Conservation (phyloP, 2,797 vertebrate species). For the Sebastes cheni region DNA sequence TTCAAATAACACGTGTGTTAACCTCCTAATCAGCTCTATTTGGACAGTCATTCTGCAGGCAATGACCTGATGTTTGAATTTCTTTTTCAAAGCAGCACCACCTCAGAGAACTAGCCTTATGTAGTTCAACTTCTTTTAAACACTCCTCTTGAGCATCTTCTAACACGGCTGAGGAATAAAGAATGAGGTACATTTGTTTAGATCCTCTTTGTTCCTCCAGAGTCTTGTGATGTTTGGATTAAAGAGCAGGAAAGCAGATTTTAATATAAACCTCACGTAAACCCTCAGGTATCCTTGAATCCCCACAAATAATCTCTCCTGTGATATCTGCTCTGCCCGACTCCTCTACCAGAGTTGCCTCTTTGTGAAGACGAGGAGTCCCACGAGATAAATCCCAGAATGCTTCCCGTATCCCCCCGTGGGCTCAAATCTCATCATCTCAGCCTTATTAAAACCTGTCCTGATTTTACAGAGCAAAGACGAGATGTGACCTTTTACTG, state of each 20-base stretch:
- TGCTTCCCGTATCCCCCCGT: neutral
- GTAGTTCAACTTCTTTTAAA: neutral
- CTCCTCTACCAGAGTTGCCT: neutral
- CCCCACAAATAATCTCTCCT: neutral
- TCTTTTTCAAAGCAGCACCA: neutral
- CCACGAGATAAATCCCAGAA: constrained; percentile 26
- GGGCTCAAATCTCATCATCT: constrained; percentile 29
- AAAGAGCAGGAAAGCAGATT: neutral
- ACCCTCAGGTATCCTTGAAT: neutral
- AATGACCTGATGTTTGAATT: neutral
- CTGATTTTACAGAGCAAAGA: constrained; percentile 19
- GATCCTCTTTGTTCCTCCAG: neutral
- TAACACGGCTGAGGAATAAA: neutral
- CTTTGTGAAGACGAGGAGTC: neutral
- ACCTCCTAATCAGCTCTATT: neutral
- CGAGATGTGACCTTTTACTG: neutral
- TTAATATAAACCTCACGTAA: neutral
- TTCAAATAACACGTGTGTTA: neutral
- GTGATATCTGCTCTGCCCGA: neutral
- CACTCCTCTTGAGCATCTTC: neutral
- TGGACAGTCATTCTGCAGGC: neutral
- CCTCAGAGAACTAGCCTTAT: neutral
- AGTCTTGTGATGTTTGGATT: neutral
- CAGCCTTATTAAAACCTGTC: constrained; percentile 21
- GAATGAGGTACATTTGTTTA: neutral